Conservation (phyloP, 2,888 invertebrate genomes). For the Lasioglossum calceatum region DNA sequence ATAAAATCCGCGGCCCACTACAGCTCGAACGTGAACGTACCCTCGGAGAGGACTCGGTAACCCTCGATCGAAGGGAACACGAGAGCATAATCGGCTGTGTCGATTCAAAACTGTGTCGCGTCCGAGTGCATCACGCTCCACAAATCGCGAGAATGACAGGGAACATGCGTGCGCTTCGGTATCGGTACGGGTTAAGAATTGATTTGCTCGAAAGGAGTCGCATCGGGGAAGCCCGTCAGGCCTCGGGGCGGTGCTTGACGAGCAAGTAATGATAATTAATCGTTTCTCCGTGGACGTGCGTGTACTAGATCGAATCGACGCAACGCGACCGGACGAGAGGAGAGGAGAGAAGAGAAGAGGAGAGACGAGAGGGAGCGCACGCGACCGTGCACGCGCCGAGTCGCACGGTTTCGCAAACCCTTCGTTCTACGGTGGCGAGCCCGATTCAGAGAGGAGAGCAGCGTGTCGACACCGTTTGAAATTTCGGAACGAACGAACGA, state of each 20-base stretch:
- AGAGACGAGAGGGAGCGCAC: background rate
- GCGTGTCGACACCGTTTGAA: slow-evolving; percentile 23
- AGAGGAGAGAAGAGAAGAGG: background rate
- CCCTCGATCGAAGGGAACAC: background rate
- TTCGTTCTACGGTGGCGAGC: background rate
- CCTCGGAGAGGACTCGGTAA: background rate
- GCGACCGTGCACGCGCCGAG: background rate
- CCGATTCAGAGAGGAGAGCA: background rate
- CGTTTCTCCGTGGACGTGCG: slow-evolving; percentile 47
- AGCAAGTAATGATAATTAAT: slow-evolving; percentile 61
- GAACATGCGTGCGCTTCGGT: slow-evolving; percentile 2
- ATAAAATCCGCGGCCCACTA: too few relatives aligned
- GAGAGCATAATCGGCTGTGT: too few relatives aligned
- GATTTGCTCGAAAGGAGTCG: slow-evolving; percentile 34
- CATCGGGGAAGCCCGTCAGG: slow-evolving; percentile 50
- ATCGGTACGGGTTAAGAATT: slow-evolving; percentile 38
- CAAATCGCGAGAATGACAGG: slow-evolving; percentile 33
- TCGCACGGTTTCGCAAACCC: background rate
- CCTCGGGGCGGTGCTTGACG: slow-evolving; percentile 40
- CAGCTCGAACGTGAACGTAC: background rate
- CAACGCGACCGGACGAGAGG: background rate
- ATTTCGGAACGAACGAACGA: slow-evolving; percentile 34
- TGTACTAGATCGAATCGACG: slow-evolving; percentile 45
- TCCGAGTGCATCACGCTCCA: slow-evolving; percentile 2
- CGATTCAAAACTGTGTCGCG: slow-evolving; percentile 23